Percentiles rank a stretch among this genome's conserved stretches.
Conservation (phyloP, 92 coral and sea anemone genomes). For the Ricordea florida region DNA sequence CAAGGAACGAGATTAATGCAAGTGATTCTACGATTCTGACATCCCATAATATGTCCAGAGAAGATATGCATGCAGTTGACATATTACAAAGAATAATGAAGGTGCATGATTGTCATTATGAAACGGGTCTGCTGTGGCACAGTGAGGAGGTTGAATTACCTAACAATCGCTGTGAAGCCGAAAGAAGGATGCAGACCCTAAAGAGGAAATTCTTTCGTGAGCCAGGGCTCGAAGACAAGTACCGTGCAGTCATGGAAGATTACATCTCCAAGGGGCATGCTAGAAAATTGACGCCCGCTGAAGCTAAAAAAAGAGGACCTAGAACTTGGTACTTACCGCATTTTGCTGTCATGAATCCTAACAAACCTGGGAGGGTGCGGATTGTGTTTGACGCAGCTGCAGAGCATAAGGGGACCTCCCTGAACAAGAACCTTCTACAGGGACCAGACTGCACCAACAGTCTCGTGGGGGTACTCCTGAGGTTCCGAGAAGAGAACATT, state of each 20-base stretch:
- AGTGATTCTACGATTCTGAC: too few relatives aligned
- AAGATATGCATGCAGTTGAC: too few relatives aligned
- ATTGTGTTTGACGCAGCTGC: slow-evolving; percentile 77
- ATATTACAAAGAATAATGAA: too few relatives aligned
- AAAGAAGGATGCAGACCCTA: slow-evolving; percentile 24
- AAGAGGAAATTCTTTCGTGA: slow-evolving; percentile 14
- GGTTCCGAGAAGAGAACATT: slow-evolving; percentile 44
- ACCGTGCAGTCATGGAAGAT: slow-evolving; percentile 23
- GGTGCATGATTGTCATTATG: slow-evolving; percentile 22
- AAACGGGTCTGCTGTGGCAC: slow-evolving; percentile 49
- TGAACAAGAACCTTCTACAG: slow-evolving; percentile 62
- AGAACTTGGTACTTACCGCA: slow-evolving; percentile 52
- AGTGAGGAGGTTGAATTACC: slow-evolving; percentile 29
- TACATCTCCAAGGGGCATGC: slow-evolving; percentile 47
- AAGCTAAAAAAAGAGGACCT: not conserved
- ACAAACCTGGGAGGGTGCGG: slow-evolving; percentile 64
- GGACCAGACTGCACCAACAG: slow-evolving; percentile 62
- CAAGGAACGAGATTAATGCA: too few relatives aligned
- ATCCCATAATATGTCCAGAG: too few relatives aligned
- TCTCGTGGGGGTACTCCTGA: slow-evolving; percentile 53
- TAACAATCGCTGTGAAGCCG: slow-evolving; percentile 28
- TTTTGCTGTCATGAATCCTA: slow-evolving; percentile 30
- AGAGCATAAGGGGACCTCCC: slow-evolving; percentile 53
- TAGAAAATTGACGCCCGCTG: slow-evolving; percentile 8
- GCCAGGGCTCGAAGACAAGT: slow-evolving; percentile 1